Conservation (phyloP, 2,888 invertebrate genomes). For the Cryptus viduatorius region DNA sequence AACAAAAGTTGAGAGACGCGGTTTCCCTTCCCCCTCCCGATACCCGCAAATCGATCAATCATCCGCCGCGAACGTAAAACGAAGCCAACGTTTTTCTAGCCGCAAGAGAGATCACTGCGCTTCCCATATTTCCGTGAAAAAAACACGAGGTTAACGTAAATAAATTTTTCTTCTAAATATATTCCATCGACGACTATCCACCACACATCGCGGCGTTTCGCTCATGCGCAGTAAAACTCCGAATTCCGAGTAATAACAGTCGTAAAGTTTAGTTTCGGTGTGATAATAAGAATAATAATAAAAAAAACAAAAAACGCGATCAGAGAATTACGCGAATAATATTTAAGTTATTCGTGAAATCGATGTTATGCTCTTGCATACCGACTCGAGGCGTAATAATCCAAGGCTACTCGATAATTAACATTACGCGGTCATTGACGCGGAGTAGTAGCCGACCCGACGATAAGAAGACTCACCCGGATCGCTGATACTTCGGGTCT, state of each 20-base stretch:
- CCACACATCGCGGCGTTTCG: too few relatives aligned
- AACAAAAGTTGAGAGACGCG: slow-evolving; percentile 36
- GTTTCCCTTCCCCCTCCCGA: background rate
- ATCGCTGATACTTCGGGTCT: background rate
- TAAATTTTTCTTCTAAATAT: slow-evolving; percentile 2
- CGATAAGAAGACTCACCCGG: slow-evolving; percentile 42
- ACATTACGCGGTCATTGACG: slow-evolving; percentile 58
- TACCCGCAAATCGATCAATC: slow-evolving; percentile 79
- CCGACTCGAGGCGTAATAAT: slow-evolving; percentile 53
- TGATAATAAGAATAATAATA: background rate
- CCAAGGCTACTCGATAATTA: slow-evolving; percentile 50
- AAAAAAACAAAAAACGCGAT: background rate
- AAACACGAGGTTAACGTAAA: background rate
- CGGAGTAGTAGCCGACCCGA: slow-evolving; percentile 11
- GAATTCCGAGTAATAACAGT: background rate
- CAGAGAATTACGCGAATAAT: slow-evolving; percentile 31
- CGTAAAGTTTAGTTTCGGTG: background rate
- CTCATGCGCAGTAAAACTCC: background rate
- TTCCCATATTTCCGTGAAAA: background rate
- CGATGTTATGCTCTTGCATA: slow-evolving; percentile 1
- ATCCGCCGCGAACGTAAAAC: slow-evolving; percentile 82
- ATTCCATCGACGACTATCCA: background rate
- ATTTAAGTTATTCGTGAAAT: background rate
- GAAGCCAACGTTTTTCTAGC: background rate
- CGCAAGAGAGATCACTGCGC: background rate